Conservation (phyloP, 2,797 vertebrate genomes). For the Acanthornis magna region DNA sequence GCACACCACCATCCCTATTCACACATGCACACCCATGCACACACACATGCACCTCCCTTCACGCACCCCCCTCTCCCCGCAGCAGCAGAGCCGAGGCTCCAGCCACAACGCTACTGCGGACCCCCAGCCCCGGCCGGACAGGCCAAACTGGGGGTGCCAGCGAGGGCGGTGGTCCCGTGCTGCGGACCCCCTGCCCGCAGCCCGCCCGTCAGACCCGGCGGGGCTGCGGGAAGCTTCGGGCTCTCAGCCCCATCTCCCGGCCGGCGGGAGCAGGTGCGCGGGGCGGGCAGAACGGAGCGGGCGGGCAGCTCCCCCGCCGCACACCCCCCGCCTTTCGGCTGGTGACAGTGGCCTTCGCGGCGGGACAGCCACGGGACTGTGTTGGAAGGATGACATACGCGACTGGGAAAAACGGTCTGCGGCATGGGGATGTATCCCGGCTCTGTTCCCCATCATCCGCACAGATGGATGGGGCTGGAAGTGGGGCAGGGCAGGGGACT, state of each 20-base stretch:
- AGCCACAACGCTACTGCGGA: neutral
- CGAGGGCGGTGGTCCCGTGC: neutral
- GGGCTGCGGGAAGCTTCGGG: neutral
- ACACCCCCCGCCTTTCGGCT: neutral
- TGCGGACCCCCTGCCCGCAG: neutral
- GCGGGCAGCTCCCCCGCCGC: neutral
- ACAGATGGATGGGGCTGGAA: neutral
- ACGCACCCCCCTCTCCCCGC: neutral
- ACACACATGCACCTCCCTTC: neutral
- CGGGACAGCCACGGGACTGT: neutral
- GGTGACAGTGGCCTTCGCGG: neutral
- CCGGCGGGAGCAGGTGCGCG: neutral
- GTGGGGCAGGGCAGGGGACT: neutral
- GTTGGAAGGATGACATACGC: neutral
- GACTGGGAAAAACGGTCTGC: neutral
- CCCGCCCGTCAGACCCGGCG: neutral
- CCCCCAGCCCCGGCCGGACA: neutral
- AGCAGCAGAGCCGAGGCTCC: neutral
- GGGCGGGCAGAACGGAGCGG: neutral
- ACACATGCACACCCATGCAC: neutral
- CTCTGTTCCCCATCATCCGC: neutral
- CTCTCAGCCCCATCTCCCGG: conserved; percentile 34
- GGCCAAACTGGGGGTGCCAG: neutral
- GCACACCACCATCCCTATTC: neutral
- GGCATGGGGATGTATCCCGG: neutral